Evolutionary conservation across 2,888 invertebrate species (phyloP).

Genomic region (Harpalus rubripes): DNA sequence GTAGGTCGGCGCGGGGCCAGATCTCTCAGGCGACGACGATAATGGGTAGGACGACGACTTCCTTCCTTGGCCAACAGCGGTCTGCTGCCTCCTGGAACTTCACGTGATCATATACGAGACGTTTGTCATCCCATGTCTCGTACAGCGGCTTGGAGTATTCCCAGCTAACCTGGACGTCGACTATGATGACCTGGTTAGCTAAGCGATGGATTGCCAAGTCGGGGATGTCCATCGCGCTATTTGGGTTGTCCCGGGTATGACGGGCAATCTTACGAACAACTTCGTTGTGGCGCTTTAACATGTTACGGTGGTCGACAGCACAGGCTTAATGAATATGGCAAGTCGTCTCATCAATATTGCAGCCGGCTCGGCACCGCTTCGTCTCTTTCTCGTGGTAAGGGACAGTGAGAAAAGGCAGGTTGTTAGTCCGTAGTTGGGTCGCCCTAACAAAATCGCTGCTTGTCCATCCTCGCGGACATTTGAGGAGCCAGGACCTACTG

Average conservation of each 20-base stretch:
- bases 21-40: conserved; percentile 8
- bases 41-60: neutral
- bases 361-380: neutral
- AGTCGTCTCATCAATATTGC: neutral
- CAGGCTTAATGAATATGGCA: neutral
- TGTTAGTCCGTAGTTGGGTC: neutral
- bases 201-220: neutral
- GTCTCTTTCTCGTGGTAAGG: neutral
- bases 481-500: neutral
- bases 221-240: neutral
- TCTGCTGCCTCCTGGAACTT: conserved; percentile 21
- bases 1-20: conserved; percentile 7
- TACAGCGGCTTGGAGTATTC: neutral
- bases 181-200: neutral
- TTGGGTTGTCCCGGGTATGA: neutral
- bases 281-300: neutral
- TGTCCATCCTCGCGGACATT: neutral
- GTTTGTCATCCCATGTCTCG: neutral
- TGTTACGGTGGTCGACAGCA: neutral
- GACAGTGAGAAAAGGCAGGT: neutral
- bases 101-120: neutral
- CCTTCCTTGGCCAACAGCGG: neutral
- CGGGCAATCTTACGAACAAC: neutral
- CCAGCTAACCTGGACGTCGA: neutral
- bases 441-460: neutral